phyloP scores from a whole-genome alignment of 2,113 vertebrate species.

The Thymallus thymallus region DNA sequence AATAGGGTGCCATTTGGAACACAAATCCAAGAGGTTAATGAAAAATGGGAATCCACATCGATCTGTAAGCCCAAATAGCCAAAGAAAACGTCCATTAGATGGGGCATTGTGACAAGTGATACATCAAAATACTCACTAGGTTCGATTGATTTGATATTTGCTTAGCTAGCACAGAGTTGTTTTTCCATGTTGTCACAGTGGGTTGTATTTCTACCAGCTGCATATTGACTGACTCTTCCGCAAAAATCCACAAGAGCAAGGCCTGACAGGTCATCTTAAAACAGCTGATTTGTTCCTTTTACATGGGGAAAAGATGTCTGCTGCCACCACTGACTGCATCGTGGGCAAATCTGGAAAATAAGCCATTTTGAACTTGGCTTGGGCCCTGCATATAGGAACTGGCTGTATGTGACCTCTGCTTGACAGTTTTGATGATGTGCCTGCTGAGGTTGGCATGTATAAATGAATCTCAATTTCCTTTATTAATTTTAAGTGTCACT shows the following conservation, averaged over 20 bases:
- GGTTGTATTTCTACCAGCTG: conserved; percentile 84
- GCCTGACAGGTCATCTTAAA: conserved; percentile 76
- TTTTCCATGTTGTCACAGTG: conserved; percentile 81
- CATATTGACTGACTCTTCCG: conserved; percentile 76
- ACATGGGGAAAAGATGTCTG: conserved; percentile 62
- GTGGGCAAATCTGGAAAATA: conserved; percentile 67
- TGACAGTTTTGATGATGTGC: conserved; percentile 73
- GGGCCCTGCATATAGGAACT: conserved; percentile 42
- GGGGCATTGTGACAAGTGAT: neutral
- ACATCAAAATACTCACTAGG: conserved; percentile 52
- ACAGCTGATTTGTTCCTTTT: conserved; percentile 82
- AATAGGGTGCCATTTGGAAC: conserved; percentile 29
- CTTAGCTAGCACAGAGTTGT: conserved; percentile 73
- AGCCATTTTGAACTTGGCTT: conserved; percentile 69
- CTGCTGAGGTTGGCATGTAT: conserved; percentile 69
- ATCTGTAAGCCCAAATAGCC: neutral
- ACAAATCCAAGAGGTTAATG: conserved; percentile 10
- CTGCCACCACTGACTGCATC: conserved; percentile 55
- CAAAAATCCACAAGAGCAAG: conserved; percentile 72
- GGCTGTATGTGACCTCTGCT: conserved; percentile 75
- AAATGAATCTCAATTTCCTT: conserved; percentile 83
- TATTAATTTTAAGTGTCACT: conserved; percentile 82
- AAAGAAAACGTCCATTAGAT: neutral
- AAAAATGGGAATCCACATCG: neutral
- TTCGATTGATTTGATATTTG: conserved; percentile 75